Conservation (phyloP, 1,140 invertebrate genomes). For the Dinoponera quadriceps region DNA sequence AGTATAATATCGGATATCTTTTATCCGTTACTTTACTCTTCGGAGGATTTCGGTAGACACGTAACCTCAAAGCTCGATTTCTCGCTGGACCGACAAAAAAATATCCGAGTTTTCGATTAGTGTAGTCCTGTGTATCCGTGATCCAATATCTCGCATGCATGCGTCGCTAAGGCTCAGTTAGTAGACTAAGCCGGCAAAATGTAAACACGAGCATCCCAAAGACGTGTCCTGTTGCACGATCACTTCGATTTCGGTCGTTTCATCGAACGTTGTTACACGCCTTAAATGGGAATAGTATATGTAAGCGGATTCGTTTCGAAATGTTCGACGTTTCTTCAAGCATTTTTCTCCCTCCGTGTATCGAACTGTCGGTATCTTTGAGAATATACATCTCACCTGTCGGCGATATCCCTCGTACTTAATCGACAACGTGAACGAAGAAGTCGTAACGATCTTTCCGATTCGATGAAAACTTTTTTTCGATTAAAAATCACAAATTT, state of each 20-base stretch:
- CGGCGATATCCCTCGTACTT: neutral
- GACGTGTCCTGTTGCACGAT: slow-evolving; percentile 10
- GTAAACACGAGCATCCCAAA: slow-evolving; percentile 44
- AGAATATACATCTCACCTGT: slow-evolving; percentile 28
- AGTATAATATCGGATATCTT: neutral
- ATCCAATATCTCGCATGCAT: slow-evolving; percentile 46
- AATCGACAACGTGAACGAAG: neutral
- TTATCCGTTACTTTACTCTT: neutral
- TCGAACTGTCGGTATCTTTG: slow-evolving; percentile 4
- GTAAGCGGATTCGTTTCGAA: slow-evolving; percentile 36
- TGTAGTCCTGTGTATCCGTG: slow-evolving; percentile 46
- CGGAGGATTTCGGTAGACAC: neutral
- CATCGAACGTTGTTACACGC: slow-evolving; percentile 27
- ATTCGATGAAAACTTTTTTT: too few relatives aligned
- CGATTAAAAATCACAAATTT: too few relatives aligned
- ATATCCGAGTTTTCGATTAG: slow-evolving; percentile 43
- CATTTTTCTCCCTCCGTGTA: slow-evolving; percentile 8
- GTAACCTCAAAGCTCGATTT: slow-evolving; percentile 11
- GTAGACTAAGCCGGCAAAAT: slow-evolving; percentile 34
- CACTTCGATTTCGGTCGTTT: slow-evolving; percentile 22
- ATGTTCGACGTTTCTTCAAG: neutral
- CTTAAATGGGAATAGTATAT: slow-evolving; percentile 21
- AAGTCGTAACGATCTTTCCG: neutral
- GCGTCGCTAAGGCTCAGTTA: slow-evolving; percentile 44
- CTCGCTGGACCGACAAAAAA: slow-evolving; percentile 7